phyloP scores from a whole-genome alignment of 1,140 invertebrate species.

The Drosophila funebris region DNA sequence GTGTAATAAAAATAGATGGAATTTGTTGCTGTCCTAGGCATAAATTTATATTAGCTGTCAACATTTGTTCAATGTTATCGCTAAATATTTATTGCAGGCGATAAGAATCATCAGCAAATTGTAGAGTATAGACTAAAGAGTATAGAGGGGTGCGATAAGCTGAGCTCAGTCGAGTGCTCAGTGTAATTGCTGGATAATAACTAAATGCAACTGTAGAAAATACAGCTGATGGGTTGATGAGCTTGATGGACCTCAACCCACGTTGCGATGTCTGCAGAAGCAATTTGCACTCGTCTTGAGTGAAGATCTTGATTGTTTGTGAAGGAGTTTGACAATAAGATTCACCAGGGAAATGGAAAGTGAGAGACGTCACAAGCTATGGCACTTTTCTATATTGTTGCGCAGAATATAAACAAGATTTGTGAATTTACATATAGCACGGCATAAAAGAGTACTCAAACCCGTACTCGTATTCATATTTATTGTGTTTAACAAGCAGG shows the following conservation, averaged over 20 bases:
- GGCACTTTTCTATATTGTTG: not conserved
- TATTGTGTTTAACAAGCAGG: constrained; percentile 37
- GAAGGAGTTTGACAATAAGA: constrained; percentile 41
- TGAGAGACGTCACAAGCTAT: constrained; percentile 11
- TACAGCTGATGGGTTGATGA: constrained; percentile 21
- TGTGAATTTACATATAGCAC: constrained; percentile 16
- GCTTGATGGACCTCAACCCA: constrained; percentile 45
- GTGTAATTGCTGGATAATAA: constrained; percentile 60
- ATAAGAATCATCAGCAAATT: constrained; percentile 30
- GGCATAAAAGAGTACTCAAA: not conserved
- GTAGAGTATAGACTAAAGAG: not conserved
- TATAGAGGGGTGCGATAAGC: not conserved
- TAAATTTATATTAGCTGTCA: constrained; percentile 77
- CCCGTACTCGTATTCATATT: constrained; percentile 41
- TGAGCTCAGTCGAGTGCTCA: constrained; percentile 8
- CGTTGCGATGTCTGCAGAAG: constrained; percentile 26
- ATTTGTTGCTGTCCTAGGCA: constrained; percentile 66
- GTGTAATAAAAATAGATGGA: constrained; percentile 32
- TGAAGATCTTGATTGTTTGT: constrained; percentile 26
- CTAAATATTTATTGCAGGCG: constrained; percentile 20
- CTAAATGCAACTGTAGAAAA: constrained; percentile 43
- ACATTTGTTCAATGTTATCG: constrained; percentile 68
- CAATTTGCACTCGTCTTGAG: constrained; percentile 63
- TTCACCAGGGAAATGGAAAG: constrained; percentile 59
- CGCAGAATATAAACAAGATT: constrained; percentile 50